Evolutionary conservation across 2,888 invertebrate species (phyloP), one percentile per base, ranked within the genome.

Genomic region (Tetropium fuscum): DNA sequence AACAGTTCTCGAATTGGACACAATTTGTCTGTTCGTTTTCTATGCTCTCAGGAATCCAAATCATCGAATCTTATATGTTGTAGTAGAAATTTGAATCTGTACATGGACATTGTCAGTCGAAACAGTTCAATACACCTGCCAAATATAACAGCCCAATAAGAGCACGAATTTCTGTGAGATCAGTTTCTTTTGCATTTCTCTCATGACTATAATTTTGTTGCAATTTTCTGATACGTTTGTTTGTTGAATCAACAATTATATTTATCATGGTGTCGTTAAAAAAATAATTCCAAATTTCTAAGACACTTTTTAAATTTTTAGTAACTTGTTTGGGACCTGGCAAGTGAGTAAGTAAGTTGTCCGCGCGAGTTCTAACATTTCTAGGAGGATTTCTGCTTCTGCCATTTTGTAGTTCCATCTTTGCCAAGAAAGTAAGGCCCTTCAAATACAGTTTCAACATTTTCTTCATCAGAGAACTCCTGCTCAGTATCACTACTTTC

Each of bases 1-100:
- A 43, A 57, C 20, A 43, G 34, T 43, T 34, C 20, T 15, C 51
- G 27, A n/a, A 44, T 51, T 7, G 53, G 10, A 2, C 30, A 40
- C n/a, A 53, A 41, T 40, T 53, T 53, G 18, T 53, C 53, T 18
- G 18, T 1, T 53, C 16, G 10, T 30, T 16, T 34, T 13, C 51
- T 22, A 34, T 57, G n/a, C 15, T 49, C 36, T 19, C 44, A 41
- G 20, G 20, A 48, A 18, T 20, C 6, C 15, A 20, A 18, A 43
- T 57, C 43, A 49, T 58, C 53, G 49, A 53, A 58, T 13, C 53
- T 53, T 22, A 45, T 7, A 16, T 19, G 32, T 18, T 53, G 16
- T 22, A 53, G 16, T 19, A 58, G 25, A 53, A 44, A 43, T 32
- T 32, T 30, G 34, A 57, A 57, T 19, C 36, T 40, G 11, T 7